Evolutionary conservation across 2,888 invertebrate species (phyloP).

Genomic region (Monoplex corrugatus): DNA sequence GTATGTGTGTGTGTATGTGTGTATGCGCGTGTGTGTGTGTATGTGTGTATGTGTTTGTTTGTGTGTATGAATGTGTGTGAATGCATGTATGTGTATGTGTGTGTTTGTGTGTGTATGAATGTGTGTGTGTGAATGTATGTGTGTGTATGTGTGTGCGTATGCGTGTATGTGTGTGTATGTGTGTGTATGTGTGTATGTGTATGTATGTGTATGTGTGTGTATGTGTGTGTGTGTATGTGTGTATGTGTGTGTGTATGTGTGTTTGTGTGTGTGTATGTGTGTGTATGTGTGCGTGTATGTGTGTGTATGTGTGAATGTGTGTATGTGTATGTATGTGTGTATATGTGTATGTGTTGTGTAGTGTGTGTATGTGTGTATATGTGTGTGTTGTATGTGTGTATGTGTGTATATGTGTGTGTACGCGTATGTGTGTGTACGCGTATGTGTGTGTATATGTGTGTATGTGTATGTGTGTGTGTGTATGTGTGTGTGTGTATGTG

Average conservation of each 20-base stretch:
- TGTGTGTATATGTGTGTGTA: constrained; percentile 4
- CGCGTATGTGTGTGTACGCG: background rate
- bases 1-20: background rate
- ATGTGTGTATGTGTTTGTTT: constrained; percentile 20
- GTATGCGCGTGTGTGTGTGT: constrained; percentile 15
- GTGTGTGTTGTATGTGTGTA: background rate
- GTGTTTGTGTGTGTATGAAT: background rate
- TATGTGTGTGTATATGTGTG: background rate
- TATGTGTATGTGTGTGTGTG: background rate
- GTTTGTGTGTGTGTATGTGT: constrained; percentile 6
- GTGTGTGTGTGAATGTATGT: background rate
- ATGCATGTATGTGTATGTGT: constrained; percentile 21
- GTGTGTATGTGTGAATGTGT: no score
- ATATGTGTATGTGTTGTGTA: no score
- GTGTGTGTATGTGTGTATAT: constrained; percentile 19
- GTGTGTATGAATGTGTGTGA: constrained; percentile 5
- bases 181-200: background rate
- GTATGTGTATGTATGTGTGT: constrained; percentile 18
- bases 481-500: background rate
- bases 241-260: background rate
- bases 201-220: background rate
- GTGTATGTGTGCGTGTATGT: no score
- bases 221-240: background rate
- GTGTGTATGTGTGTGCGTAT: background rate
- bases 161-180: constrained; percentile 1